Evolutionary conservation across 1,140 invertebrate genomes (phyloP), one percentile per base, ranked within the genome.

Genomic region (Hesperophylax magnus): DNA sequence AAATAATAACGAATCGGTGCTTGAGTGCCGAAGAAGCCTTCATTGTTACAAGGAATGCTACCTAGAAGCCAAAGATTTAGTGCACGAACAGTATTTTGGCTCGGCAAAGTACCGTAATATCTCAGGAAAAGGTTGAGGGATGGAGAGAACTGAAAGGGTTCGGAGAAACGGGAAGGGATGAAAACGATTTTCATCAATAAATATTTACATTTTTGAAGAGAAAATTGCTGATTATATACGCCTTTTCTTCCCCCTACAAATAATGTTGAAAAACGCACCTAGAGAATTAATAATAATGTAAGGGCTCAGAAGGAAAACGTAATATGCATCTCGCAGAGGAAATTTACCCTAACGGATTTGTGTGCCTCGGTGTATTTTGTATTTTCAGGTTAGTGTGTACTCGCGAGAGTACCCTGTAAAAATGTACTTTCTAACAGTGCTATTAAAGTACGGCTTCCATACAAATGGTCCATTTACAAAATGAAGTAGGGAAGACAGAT

Each of bases 161-260:
- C 18, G n/a, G 67, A 31, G 39, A 65, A 27, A 34, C 22, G 67
- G 71, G 27, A 31, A 47, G 39, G 53, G 52, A n/a, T 27, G 63
- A 52, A 47, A 71, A 71, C 71, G 71, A 75, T 75, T 75, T 75
- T 75, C 71, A 75, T 75, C 71, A 75, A 75, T 75, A 75, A 58
- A 75, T 75, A 75, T 75, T 75, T 75, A 58, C 24, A 75, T 75
- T 72, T 72, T 58, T 56, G 52, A 75, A n/a, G 56, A 58, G 17
- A 47, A 71, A 34, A 56, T 58, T 71, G 67, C 31, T 71, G 47
- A 11, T 71, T 71, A 39, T 52, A 71, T 39, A 67, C 39, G 31
- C 39, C n/a, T 7, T 52, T 47, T 39, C 18, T 47, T 27, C 39
- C 22, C 22, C 14, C 18, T 52, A 52, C 67, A 71, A 18, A 20